Evolutionary conservation across 2,113 vertebrate genomes (phyloP), one percentile per base, ranked within the genome.

Genomic region (Lates calcarifer): DNA sequence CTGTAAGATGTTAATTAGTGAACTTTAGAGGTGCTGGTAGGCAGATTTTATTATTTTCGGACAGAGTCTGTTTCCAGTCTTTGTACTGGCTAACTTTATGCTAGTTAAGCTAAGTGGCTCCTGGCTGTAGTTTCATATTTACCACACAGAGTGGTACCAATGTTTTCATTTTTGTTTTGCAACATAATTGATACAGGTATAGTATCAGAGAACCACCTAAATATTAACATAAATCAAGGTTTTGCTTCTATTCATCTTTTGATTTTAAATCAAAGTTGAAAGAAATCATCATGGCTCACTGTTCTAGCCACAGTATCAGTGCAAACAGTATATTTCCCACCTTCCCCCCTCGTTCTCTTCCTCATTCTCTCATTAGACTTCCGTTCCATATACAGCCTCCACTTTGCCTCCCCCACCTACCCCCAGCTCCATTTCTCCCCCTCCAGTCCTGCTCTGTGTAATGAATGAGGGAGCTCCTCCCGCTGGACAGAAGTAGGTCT

Each of bases 401-500:
- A 45, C 51, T 72, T 83, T 81, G 79, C 66, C 47, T 33, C 33
- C 43, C 29, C 26, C 49, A 62, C 55, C 53, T 39, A 26, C 45
- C 43, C 49, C 18, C 74, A 47, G 35, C 60, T 45, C 61, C 74
- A 37, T 74, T 53, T 15, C 47, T 29, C 63, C 60, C 78, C 61
- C 62, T 2, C 51, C 24, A 65, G 69, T 55, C 53, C 71, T 82
- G 61, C n/a, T n/a, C n/a, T 77, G 67, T 20, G 63, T 93, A 90
- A 95, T 90, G 87, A 94, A 95, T 91, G 90, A 90, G 82, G 73
- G 73, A 79, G 85, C 81, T 81, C 83, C 89, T 88, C 88, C 75
- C 84, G 61, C 72, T 75, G 89, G 93, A 92, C 91, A 94, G 91
- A 93, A 92, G 91, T 92, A 82, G 93, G 91, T 93, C 93, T 94